phyloP scores from a whole-genome alignment of 92 coral and sea anemone genomes.

The Siderastrea siderea region DNA sequence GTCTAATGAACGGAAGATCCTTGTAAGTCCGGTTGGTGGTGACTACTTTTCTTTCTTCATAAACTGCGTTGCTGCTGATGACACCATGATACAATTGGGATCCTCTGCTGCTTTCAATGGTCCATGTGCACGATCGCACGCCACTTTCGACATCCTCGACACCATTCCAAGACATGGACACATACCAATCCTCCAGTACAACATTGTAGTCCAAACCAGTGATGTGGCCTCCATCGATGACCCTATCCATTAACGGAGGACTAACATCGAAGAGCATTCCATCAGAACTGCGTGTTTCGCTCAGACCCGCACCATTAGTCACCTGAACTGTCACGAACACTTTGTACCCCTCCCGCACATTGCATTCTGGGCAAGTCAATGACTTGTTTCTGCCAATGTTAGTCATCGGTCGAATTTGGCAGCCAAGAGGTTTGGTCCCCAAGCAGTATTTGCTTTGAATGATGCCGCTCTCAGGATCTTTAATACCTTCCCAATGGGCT shows the following conservation, averaged over 20 bases:
- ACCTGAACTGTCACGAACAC: constrained; percentile 77
- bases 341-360: constrained; percentile 58
- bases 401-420: constrained; percentile 73
- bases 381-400: constrained; percentile 65
- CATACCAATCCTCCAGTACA: constrained; percentile 77
- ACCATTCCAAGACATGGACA: constrained; percentile 91
- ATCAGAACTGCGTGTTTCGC: constrained; percentile 73
- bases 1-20: constrained; percentile 38
- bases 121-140: constrained; percentile 79
- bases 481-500: constrained; percentile 87
- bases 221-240: constrained; percentile 81
- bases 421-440: constrained; percentile 89
- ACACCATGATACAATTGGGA: constrained; percentile 27
- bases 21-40: constrained; percentile 57
- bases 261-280: constrained; percentile 89
- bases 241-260: constrained; percentile 83
- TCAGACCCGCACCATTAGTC: constrained; percentile 86
- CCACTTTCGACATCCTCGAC: constrained; percentile 89
- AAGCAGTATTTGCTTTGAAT: constrained; percentile 75
- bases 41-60: constrained; percentile 62
- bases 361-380: constrained; percentile 72
- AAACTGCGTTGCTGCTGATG: constrained; percentile 22
- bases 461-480: constrained; percentile 89
- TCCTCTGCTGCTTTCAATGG: constrained; percentile 55
- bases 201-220: constrained; percentile 69